Base-by-base conservation (phyloP, 1,140 invertebrate species). In the Saccostrea glomerata region DNA sequence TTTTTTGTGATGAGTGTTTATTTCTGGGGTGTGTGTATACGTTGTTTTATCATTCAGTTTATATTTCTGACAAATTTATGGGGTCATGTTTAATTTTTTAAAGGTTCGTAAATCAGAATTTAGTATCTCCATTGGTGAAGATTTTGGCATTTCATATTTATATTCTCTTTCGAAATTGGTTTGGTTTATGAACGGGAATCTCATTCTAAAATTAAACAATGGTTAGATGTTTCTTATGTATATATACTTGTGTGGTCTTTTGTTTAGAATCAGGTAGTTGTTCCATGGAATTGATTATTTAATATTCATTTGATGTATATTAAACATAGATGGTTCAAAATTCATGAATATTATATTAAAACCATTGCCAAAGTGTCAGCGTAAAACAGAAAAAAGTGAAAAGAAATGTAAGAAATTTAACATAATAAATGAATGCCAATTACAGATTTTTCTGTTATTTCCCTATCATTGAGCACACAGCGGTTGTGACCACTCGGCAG, bases 131-230 rank as follows among this genome's bases (percentile, higher is more conserved):
- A 63, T 36, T 77, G 70, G 30, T 77, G 70, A 25, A 25, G 15
- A 25, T 11, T 77, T 77, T 77, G 70, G 70, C 70, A 77, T 77
- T 77, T 77, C 70, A 77, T 77, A 77, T 77, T 36, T 77, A 36
- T 77, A 36, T 77, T 77, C 70, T 77, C 70, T 77, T 77, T 47
- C 15, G 13, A 77, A 77, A 30, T 77, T 13, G 25, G 25, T 25
- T 25, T 7, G 70, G 12, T 30, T 77, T 36, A 77, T 77, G 23
- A 77, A 77, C 70, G 13, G 13, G 15, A 12, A 77, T 30, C 23
- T 77, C 25, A 17, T 4, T 25, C 3, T 25, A 12, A 47, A 7
- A 9, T 36, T 77, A 77, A 77, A 77, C 70, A 77, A 30, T 17
- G 15, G 25, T 36, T 15, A 11, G 15, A 9, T 36, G 70, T 7